Evolutionary conservation across 1,140 invertebrate genomes (phyloP), one percentile per base, ranked within the genome.

Genomic region (Apis mellifera): DNA sequence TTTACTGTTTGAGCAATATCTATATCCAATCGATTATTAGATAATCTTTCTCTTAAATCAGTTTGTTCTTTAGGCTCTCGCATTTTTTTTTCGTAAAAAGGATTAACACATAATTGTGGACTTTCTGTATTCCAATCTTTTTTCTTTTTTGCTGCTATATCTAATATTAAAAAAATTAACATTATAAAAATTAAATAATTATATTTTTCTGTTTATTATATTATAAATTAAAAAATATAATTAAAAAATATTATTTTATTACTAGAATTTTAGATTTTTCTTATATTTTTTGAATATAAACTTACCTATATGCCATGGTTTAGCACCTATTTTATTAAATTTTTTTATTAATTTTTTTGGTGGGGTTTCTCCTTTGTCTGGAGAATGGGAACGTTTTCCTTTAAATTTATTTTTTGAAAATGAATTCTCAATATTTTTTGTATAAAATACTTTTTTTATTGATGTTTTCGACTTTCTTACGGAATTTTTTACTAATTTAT

Each of bases 11-110:
- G 89, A 23, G 91, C 72, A 5, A 93, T 73, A 52, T 91, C 90
- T 19, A 70, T 64, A 32, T 92, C 91, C 5, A 89, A 78, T 9
- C 92, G 82, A 55, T 88, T 89, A 50, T 80, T 89, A 13, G 91
- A 92, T 12, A 94, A 85, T 73, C 89, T 91, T 66, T 91, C 86
- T 9, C 93, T 84, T 57, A 94, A 82, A 85, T 94, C 93, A 19
- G 73, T 74, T 68, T 88, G 84, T 71, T 89, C 82, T 52, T 73
- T 86, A 54, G 84, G 85, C 0, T 92, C 90, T 1, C 89, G 86
- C 17, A 83, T 57, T 23, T 91, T 93, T 80, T 92, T 94, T 9
- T 92, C 90, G n/a, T 86, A 86, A 15, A 89, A 64, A 0, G 89
- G 87, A 84, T 91, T 91, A 9, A 87, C 69, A 2, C 84, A 59